Evolutionary conservation across 2,797 vertebrate genomes (phyloP).

Genomic region (Cryptoblepharus egeriae): DNA sequence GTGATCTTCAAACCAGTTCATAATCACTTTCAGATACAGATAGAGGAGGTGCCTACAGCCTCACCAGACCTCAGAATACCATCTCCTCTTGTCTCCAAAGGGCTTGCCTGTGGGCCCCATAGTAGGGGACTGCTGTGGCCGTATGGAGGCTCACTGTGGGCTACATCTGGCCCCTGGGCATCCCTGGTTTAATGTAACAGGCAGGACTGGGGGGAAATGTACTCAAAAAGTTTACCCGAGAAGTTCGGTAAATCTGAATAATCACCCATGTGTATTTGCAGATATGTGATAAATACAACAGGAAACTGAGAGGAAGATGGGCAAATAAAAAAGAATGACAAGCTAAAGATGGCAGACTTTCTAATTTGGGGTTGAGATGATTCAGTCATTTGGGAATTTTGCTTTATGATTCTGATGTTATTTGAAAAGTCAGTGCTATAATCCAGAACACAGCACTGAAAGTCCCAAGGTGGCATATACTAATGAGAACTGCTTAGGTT

Average conservation of each 20-base stretch:
- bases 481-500: slow-evolving; percentile 67
- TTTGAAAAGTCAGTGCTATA: slow-evolving; percentile 60
- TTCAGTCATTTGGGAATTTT: slow-evolving; percentile 48
- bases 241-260: slow-evolving; percentile 74
- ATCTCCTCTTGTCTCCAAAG: no score
- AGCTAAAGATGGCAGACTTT: slow-evolving; percentile 55
- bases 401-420: slow-evolving; percentile 35
- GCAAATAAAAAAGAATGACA: slow-evolving; percentile 54
- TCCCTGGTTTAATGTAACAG: no score
- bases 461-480: slow-evolving; percentile 70
- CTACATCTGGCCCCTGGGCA: no score
- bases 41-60: no score
- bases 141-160: no score
- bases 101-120: no score
- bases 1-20: no score
- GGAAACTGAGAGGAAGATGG: slow-evolving; percentile 72
- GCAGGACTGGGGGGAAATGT: slow-evolving; percentile 56
- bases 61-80: no score
- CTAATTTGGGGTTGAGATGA: slow-evolving; percentile 58
- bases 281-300: slow-evolving; percentile 75
- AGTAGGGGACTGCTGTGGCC: no score
- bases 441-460: slow-evolving; percentile 46
- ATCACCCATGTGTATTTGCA: slow-evolving; percentile 78
- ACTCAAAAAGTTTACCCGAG: slow-evolving; percentile 58
- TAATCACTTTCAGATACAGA: no score